These are phyloP conservation scores for Buphagus erythrorhynchus DNA, from an alignment of 2,797 vertebrate species.

Conservation along the genomic window DNA sequence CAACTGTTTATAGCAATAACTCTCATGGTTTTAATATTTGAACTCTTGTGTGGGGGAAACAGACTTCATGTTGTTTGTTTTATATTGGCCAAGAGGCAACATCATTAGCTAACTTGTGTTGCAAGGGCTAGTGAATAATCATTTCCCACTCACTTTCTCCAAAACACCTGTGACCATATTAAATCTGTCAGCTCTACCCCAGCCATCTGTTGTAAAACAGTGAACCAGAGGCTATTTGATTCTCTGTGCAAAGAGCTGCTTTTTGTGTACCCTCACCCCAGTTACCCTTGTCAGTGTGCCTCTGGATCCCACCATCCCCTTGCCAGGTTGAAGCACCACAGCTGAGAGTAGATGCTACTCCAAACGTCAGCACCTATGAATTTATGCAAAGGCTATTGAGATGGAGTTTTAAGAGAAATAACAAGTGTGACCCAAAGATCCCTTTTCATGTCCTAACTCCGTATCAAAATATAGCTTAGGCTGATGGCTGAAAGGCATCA, in stretches of 20 bases:
- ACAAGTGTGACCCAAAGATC: neutral
- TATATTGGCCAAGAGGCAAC: neutral
- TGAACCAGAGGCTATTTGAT: neutral
- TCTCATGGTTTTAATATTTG: neutral
- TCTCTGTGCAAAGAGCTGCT: neutral
- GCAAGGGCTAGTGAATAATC: neutral
- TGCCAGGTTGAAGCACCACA: neutral
- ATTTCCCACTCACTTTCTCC: slow-evolving; percentile 2
- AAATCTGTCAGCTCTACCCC: neutral
- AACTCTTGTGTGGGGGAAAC: neutral
- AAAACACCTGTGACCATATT: neutral
- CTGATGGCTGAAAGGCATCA: neutral
- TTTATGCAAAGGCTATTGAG: neutral
- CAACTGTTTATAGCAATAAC: neutral
- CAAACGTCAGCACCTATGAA: neutral
- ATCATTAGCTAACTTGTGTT: neutral
- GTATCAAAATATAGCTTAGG: neutral
- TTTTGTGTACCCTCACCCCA: neutral
- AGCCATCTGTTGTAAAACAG: neutral
- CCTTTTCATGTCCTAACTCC: neutral
- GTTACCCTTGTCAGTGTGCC: no score
- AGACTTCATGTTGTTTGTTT: neutral
- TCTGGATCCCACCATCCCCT: neutral
- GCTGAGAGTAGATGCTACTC: neutral
- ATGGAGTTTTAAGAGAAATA: neutral